Base-by-base conservation (phyloP, 2,888 invertebrate genomes). In the Metalampra italica region DNA sequence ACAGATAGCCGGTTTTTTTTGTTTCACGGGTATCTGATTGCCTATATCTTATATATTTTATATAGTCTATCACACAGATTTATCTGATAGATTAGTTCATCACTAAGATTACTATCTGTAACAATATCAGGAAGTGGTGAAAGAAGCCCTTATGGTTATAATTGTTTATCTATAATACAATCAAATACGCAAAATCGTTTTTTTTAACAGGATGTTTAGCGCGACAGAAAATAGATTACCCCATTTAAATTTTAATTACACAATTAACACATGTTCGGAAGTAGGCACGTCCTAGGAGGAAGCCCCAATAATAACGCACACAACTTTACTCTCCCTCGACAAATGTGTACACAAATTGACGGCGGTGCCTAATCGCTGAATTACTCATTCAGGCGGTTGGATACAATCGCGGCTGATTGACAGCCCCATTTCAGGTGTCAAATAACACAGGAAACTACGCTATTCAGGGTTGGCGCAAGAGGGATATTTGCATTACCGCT, bases 401-500 rank as follows among this genome's bases (percentile, higher is more conserved):
- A 62, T 39, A 70, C 67, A 71, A 73, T 68, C 62, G 57, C 43
- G 49, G 47, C 53, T 75, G 80, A 78, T 74, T 77, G 81, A 78
- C 77, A 72, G 66, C 68, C 47, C 61, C 65, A 73, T 75, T 79
- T 73, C 68, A 69, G 62, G 64, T 70, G 74, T 68, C 73, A 77
- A 78, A 77, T 72, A 74, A 73, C 68, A 71, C 61, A 63, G 68
- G 74, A 74, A 75, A 75, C 76, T 73, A 71, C 61, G 64, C 62
- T 58, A 57, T 65, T 70, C 64, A 66, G 63, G 60, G 65, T 61
- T 60, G 65, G 52, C 65, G 55, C 63, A 54, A 67, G 55, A 64
- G 59, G 72, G 75, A 75, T 78, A 82, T 82, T 76, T 77, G 66
- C 74, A 71, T 76, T 69, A 71, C 66, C 70, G 62, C 52, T 29